Conservation (phyloP, 2,888 invertebrate species). For the Drosophila prostipennis region DNA sequence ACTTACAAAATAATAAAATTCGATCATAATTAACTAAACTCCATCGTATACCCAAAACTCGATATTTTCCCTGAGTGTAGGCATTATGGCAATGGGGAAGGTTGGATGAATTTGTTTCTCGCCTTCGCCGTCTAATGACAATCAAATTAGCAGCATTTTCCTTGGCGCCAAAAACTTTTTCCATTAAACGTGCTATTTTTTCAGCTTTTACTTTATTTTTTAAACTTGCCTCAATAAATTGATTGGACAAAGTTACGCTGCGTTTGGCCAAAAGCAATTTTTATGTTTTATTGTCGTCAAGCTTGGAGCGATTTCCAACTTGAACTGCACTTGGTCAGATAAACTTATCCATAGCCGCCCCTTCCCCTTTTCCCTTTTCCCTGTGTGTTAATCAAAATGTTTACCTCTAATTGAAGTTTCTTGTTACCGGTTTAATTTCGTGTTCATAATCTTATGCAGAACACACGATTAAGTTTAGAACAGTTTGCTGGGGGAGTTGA, state of each 20-base stretch:
- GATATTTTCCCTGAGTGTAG: slow-evolving; percentile 4
- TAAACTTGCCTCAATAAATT: slow-evolving; percentile 43
- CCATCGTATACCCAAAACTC: not conserved
- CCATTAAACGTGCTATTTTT: slow-evolving; percentile 68
- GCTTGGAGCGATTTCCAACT: slow-evolving; percentile 41
- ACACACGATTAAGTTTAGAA: slow-evolving; percentile 32
- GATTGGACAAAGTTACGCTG: slow-evolving; percentile 51
- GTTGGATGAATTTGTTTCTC: slow-evolving; percentile 37
- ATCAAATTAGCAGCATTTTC: slow-evolving; percentile 71
- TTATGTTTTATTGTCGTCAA: slow-evolving; percentile 40
- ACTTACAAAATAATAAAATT: too few species aligned
- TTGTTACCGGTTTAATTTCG: slow-evolving; percentile 57
- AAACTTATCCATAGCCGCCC: slow-evolving; percentile 32
- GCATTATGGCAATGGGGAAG: slow-evolving; percentile 23
- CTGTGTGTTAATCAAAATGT: slow-evolving; percentile 52
- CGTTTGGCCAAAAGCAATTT: slow-evolving; percentile 45
- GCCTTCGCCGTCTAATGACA: slow-evolving; percentile 64
- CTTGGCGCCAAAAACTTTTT: slow-evolving; percentile 67
- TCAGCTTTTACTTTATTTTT: slow-evolving; percentile 13
- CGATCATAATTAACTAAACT: too few species aligned
- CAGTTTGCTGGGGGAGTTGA: not conserved
- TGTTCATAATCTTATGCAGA: slow-evolving; percentile 50
- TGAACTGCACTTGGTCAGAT: slow-evolving; percentile 35
- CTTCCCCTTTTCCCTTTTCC: not conserved
- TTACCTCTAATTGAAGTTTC: slow-evolving; percentile 72